phyloP scores from a whole-genome alignment of 2,888 invertebrate genomes.

The Ichneumoninae sp. region DNA sequence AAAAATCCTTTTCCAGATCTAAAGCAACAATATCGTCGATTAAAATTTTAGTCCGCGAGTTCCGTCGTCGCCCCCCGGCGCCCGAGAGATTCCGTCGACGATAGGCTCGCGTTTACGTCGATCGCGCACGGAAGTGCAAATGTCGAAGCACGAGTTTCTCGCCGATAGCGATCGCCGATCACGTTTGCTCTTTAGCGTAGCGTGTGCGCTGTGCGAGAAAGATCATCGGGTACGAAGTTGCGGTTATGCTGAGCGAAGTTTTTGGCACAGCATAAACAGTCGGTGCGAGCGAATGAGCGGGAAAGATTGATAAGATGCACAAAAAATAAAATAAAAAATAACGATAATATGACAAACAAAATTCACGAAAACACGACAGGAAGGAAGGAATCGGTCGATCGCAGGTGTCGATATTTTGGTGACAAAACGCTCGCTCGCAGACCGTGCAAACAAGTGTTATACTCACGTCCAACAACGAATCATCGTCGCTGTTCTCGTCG shows the following conservation, averaged over 20 bases:
- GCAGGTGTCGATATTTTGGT: not conserved
- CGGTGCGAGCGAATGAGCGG: slow-evolving; percentile 7
- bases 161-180: not conserved
- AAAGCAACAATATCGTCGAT: too few species aligned
- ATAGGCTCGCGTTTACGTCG: too few species aligned
- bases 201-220: not conserved
- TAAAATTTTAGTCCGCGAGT: too few species aligned
- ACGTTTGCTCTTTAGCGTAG: too few species aligned
- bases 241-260: not conserved
- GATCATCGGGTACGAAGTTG: slow-evolving; percentile 6
- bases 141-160: not conserved
- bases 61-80: too few species aligned
- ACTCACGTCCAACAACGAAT: slow-evolving; percentile 53
- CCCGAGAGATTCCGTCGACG: too few species aligned
- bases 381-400: too few species aligned
- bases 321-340: not conserved
- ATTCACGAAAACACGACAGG: not conserved
- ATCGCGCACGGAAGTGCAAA: too few species aligned
- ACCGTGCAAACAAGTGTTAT: not conserved
- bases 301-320: not conserved
- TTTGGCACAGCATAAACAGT: not conserved
- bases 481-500: slow-evolving; percentile 55
- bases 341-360: too few species aligned
- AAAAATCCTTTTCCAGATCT: too few species aligned
- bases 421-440: not conserved